phyloP scores from a whole-genome alignment of 2,888 invertebrate species.

The Drosophila setosimentum region DNA sequence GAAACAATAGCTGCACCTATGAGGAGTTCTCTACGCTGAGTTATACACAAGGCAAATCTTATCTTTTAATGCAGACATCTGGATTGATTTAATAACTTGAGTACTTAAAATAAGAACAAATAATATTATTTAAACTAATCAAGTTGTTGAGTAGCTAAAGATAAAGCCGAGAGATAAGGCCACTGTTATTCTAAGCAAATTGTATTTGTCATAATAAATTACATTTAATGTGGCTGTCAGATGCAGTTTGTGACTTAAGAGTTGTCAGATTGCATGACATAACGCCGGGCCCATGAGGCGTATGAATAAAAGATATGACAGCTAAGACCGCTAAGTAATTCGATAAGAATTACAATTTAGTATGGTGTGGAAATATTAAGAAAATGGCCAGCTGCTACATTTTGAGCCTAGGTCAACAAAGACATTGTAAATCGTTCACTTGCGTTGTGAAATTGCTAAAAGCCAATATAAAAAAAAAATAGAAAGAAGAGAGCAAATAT shows the following conservation, averaged over 20 bases:
- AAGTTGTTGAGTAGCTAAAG: not conserved
- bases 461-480: not conserved
- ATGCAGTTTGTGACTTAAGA: not conserved
- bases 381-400: constrained; percentile 19
- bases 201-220: not conserved
- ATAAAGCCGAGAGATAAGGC: not conserved
- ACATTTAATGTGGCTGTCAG: constrained; percentile 12
- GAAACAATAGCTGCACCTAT: no score
- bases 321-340: not conserved
- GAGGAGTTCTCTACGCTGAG: no score
- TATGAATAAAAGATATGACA: constrained; percentile 10
- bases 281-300: constrained; percentile 4
- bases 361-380: not conserved
- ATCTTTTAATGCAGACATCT: not conserved
- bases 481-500: not conserved
- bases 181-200: not conserved
- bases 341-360: constrained; percentile 2
- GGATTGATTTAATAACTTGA: not conserved
- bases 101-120: not conserved
- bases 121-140: not conserved
- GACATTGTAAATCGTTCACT: constrained; percentile 18
- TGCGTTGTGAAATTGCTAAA: constrained; percentile 68
- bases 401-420: constrained; percentile 59
- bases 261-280: constrained; percentile 20
- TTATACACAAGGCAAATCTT: no score